phyloP scores from a whole-genome alignment of 35 echinoderm and acorn worm genomes.

The Diadema setosum region DNA sequence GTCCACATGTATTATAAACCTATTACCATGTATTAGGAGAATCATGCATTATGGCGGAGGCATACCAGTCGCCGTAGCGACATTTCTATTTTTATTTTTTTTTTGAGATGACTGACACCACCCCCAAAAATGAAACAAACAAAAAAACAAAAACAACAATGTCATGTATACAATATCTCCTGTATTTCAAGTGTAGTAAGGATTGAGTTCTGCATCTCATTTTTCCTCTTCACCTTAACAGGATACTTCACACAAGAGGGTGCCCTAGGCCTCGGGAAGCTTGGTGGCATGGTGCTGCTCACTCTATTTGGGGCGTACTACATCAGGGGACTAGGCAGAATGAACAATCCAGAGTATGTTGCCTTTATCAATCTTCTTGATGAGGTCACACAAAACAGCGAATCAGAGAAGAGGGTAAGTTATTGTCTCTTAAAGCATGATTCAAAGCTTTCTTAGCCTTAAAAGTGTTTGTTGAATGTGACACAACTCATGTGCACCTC shows the following conservation, averaged over 20 bases:
- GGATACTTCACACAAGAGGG: conserved; percentile 49
- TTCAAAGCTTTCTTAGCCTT: not conserved
- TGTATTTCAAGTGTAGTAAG: no score
- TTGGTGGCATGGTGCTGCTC: not conserved
- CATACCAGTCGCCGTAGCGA: no score
- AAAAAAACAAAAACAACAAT: no score
- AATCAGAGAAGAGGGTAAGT: conserved; percentile 21
- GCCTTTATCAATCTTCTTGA: conserved; percentile 34
- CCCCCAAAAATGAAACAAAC: no score
- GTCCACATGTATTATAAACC: no score
- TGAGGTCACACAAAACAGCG: not conserved
- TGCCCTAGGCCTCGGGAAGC: not conserved
- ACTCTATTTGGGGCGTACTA: conserved; percentile 28
- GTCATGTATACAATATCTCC: no score
- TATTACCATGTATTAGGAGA: no score
- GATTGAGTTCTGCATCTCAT: no score
- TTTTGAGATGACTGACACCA: no score
- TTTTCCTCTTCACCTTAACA: conserved; percentile 16
- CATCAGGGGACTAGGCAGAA: conserved; percentile 48
- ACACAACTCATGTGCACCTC: not conserved
- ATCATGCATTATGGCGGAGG: no score
- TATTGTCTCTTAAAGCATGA: not conserved
- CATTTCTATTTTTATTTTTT: no score
- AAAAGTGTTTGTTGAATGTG: not conserved
- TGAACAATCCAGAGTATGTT: conserved; percentile 25